Evolutionary conservation across 2,797 vertebrate species (phyloP), one percentile per base, ranked within the genome.

Genomic region (Tadarida brasiliensis): DNA sequence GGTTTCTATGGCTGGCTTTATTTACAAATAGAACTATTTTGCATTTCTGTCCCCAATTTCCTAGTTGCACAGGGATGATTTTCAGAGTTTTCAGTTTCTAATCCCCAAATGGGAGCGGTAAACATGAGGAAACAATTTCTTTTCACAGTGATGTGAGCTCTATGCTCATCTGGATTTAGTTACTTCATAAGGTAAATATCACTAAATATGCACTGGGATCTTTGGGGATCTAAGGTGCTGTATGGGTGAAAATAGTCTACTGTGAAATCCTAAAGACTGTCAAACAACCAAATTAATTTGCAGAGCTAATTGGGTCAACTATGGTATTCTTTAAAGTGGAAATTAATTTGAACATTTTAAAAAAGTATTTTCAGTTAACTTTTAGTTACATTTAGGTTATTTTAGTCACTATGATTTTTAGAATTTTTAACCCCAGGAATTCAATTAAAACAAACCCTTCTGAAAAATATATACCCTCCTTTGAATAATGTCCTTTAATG

Each of bases 111-210:
- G 77, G 85, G 87, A 93, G 83, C 28, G n/a, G 61, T 81, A 94
- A 95, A 61, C 89, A 94, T 76, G 30, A 93, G 95, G 96, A 97
- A 97, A 97, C 94, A 96, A 91, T 97, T 97, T 95, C 95, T 97
- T 97, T 90, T 90, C 94, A 80, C 93, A 76, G 92, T 80, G 44
- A 91, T 91, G 68, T 95, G 77, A 96, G 94, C 30, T 49, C 81
- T 94, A 7, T 63, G 91, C 59, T 95, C 35, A 63, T 97, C 96
- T 97, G 96, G 94, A 95, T 97, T 97, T 87, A 95, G 71, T 97
- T 97, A 95, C 89, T 97, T 93, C 90, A 39, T 82, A 95, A 97
- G 85, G 95, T 96, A 96, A 98, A 96, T 97, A 96, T 91, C 93
- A 82, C 93, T 96, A 93, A 96, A 86, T 80, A 86, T 93, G 91